These are phyloP conservation scores for Temnothorax nylanderi DNA, from an alignment of 1,140 invertebrate genomes.

Conservation along the genomic window DNA sequence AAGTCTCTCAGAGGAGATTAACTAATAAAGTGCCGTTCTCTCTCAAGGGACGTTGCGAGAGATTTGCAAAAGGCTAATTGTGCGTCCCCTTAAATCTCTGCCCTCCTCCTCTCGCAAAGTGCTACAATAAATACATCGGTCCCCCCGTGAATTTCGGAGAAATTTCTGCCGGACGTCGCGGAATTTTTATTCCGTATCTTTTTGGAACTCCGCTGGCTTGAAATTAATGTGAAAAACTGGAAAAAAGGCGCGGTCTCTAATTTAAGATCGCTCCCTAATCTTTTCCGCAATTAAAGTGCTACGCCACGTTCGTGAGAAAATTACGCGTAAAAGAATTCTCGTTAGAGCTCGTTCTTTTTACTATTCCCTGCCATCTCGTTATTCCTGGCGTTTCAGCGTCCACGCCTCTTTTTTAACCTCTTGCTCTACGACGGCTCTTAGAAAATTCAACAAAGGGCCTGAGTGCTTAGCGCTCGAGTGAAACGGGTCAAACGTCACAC, in stretches of 20 bases:
- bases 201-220: background rate
- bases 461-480: background rate
- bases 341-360: conserved; percentile 52
- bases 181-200: conserved; percentile 26
- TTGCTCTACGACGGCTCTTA: conserved; percentile 58
- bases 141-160: background rate
- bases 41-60: background rate
- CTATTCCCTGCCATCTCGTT: conserved; percentile 44
- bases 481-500: conserved; percentile 53
- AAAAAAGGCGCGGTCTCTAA: conserved; percentile 48
- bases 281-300: conserved; percentile 69
- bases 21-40: conserved; percentile 17
- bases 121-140: conserved; percentile 32
- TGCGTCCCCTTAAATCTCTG: conserved; percentile 4
- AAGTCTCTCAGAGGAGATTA: conserved; percentile 30
- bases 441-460: conserved; percentile 55
- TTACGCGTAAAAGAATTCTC: conserved; percentile 66
- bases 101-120: background rate
- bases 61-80: conserved; percentile 20
- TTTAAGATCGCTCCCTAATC: conserved; percentile 67
- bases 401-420: conserved; percentile 58
- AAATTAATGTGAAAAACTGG: conserved; percentile 21
- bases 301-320: conserved; percentile 44
- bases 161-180: background rate
- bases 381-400: conserved; percentile 37